Conservation (phyloP, 2,888 invertebrate genomes). For the Ischnus inquisitorius region DNA sequence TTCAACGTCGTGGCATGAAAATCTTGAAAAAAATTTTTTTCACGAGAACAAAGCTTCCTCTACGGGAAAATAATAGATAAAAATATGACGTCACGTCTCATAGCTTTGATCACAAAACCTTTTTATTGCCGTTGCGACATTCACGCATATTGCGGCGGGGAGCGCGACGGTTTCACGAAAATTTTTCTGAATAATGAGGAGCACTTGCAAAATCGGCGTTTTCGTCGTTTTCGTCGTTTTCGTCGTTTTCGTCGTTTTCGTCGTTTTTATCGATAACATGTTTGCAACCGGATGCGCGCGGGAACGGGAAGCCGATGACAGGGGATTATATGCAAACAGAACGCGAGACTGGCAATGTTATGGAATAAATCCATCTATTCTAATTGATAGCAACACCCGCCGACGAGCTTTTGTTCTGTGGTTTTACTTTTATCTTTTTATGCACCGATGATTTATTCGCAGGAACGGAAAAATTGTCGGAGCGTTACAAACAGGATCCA, state of each 20-base stretch:
- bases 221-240: background rate
- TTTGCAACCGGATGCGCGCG: background rate
- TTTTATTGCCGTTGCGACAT: too few species aligned
- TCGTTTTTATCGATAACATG: background rate
- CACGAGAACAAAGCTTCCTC: too few species aligned
- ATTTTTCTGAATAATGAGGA: background rate
- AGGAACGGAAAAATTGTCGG: conserved; percentile 88
- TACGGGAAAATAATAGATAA: too few species aligned
- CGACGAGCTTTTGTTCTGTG: background rate
- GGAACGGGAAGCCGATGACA: background rate
- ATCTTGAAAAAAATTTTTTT: too few species aligned
- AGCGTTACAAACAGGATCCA: conserved; percentile 90
- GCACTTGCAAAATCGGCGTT: too few species aligned
- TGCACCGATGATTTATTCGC: conserved; percentile 70
- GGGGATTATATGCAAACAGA: background rate
- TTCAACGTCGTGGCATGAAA: too few species aligned
- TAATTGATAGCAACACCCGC: background rate
- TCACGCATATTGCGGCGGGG: too few species aligned
- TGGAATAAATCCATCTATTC: conserved; percentile 8
- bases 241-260: too few species aligned
- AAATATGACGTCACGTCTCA: too few species aligned
- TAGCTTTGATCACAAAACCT: too few species aligned
- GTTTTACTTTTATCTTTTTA: background rate
- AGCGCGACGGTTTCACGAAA: too few species aligned
- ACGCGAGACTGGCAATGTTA: background rate